Evolutionary conservation across 2,888 invertebrate species (phyloP).

Genomic region (Halictus quadricinctus): DNA sequence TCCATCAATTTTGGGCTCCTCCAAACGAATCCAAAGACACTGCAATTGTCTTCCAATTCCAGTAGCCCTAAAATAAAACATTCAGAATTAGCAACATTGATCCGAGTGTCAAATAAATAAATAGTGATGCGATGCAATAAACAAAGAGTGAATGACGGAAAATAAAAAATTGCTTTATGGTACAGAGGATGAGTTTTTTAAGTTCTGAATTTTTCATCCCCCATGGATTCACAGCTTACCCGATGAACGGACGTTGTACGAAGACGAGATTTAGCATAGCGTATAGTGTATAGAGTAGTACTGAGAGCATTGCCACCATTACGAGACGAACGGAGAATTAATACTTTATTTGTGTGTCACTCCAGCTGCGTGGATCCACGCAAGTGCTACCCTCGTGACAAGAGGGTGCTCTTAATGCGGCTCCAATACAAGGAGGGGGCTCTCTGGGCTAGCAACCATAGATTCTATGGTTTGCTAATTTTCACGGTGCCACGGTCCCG

Average conservation of each 20-base stretch:
- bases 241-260: not conserved
- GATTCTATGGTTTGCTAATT: constrained; percentile 79
- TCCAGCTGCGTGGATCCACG: constrained; percentile 81
- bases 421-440: constrained; percentile 66
- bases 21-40: no score
- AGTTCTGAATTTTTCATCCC: not conserved
- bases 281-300: not conserved
- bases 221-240: not conserved
- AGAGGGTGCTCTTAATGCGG: constrained; percentile 71
- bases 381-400: constrained; percentile 75
- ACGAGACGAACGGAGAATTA: constrained; percentile 72
- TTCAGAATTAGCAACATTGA: no score
- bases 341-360: constrained; percentile 77
- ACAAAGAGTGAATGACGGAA: not conserved
- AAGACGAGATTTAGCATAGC: not conserved
- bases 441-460: constrained; percentile 45
- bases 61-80: no score
- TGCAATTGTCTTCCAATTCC: no score
- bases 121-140: no score
- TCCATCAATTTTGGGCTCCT: no score
- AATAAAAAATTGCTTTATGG: not conserved
- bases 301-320: not conserved
- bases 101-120: not conserved
- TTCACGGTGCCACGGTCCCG: constrained; percentile 75
- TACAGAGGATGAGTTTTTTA: not conserved